Base-by-base conservation (phyloP, 1,140 invertebrate genomes). In the Drosophila asahinai region DNA sequence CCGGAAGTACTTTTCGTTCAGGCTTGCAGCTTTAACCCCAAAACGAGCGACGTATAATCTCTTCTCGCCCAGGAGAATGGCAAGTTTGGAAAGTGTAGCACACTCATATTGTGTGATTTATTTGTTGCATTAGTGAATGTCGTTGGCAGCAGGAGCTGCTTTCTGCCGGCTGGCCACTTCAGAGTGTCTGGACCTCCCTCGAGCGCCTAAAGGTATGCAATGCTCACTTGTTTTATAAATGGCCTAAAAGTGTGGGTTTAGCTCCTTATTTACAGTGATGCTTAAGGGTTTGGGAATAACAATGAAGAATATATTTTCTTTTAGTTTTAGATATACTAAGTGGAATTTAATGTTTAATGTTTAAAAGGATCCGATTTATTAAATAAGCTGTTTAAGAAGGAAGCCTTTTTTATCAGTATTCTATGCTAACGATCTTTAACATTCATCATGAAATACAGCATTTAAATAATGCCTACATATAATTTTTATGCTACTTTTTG, bases 121-220 rank as follows among this genome's bases (percentile, higher is more conserved):
- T 86, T 79, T 86, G 65, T 68, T 71, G 75, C 83, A 86, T 86
- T 79, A 82, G 76, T 77, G 55, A 57, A 59, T 68, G 66, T 83
- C 73, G 57, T 33, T 40, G 65, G 47, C 77, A 80, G 58, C 47
- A 55, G 54, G 14, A 48, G 74, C 57, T 12, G 14, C 38, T 3
- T 55, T 27, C 42, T 75, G 59, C 65, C 57, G 11, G 11, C 27
- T 8, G 61, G 48, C 42, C 78, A 70, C 78, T 86, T 78, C 61
- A 74, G 62, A 42, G 19, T 76, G 55, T 67, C 55, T 75, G 68
- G 49, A 40, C 42, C 61, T 51, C 22, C 2, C 63, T 36, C 14
- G 17, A 12, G 47, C 52, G 61, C 61, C 77, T 55, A 63, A 40
- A 73, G 73, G 77, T 80, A 75, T 70, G 77, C 81, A 77, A 72